These are phyloP conservation scores for Spermophilus dauricus DNA, from an alignment of 2,113 vertebrate genomes.

Conservation along the genomic window DNA sequence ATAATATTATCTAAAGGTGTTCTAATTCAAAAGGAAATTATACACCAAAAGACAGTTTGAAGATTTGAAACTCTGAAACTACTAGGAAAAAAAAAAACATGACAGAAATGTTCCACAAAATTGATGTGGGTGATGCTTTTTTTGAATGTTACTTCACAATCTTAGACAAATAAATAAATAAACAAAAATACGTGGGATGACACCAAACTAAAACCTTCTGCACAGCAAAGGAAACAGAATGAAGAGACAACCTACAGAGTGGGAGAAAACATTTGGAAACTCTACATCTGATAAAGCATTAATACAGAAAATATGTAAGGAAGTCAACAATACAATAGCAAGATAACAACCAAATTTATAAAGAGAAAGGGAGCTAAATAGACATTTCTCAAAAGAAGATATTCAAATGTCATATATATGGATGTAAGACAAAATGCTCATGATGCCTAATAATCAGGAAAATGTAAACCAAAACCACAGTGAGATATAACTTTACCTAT, in stretches of 20 bases:
- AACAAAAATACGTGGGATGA: not conserved
- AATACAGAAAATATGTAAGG: not conserved
- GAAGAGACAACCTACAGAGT: not conserved
- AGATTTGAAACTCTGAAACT: not conserved
- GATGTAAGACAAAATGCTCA: too few relatives aligned
- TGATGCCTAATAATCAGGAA: not conserved
- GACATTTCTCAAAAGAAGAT: not conserved
- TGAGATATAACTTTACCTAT: too few relatives aligned
- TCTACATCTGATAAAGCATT: not conserved
- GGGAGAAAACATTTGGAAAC: not conserved
- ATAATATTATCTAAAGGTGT: not conserved
- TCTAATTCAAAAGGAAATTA: slow-evolving; percentile 18
- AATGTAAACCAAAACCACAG: not conserved
- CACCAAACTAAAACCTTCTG: not conserved
- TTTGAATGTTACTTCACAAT: not conserved
- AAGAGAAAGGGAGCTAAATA: not conserved
- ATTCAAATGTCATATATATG: not conserved
- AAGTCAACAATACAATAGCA: not conserved
- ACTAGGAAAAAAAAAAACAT: not conserved
- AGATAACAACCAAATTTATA: not conserved
- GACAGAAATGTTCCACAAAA: not conserved
- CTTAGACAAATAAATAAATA: not conserved
- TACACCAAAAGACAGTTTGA: not conserved
- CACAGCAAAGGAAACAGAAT: not conserved
- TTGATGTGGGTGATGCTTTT: not conserved